Percentiles rank a stretch among this genome's conserved stretches.
These are phyloP conservation scores for Paracanthobrama guichenoti DNA, from an alignment of 2,113 vertebrate species.

Conservation along the genomic window DNA sequence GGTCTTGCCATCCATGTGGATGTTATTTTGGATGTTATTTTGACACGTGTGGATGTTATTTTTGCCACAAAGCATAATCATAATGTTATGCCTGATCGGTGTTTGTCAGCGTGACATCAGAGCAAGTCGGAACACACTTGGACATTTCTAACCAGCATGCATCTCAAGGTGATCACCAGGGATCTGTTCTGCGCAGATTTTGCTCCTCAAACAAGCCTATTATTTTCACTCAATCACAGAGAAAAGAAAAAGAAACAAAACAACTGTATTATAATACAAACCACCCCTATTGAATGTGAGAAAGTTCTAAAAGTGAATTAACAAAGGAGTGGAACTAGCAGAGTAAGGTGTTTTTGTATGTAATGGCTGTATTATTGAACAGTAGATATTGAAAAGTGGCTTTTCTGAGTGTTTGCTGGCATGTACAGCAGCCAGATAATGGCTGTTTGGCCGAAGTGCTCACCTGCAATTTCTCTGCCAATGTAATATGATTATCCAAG, in stretches of 20 bases:
- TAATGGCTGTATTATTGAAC: background rate
- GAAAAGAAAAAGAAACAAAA: background rate
- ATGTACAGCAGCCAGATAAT: slow-evolving; percentile 10
- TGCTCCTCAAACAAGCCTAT: background rate
- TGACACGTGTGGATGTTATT: no score
- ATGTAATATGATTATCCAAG: slow-evolving; percentile 16
- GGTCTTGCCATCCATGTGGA: no score
- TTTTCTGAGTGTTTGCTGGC: background rate
- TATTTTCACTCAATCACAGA: background rate
- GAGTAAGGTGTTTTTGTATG: background rate
- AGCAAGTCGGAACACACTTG: no score
- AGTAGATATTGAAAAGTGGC: background rate
- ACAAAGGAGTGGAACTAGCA: background rate
- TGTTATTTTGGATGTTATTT: no score
- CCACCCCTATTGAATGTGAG: background rate
- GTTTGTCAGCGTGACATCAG: no score
- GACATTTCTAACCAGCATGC: no score
- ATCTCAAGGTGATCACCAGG: no score
- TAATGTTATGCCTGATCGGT: no score
- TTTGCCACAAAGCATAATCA: no score
- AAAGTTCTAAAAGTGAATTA: background rate
- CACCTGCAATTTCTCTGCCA: background rate
- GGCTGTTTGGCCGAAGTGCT: background rate
- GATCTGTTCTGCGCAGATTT: no score
- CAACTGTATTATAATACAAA: no score